phyloP scores from a whole-genome alignment of 1,140 invertebrate species.

The Listronotus oregonensis region DNA sequence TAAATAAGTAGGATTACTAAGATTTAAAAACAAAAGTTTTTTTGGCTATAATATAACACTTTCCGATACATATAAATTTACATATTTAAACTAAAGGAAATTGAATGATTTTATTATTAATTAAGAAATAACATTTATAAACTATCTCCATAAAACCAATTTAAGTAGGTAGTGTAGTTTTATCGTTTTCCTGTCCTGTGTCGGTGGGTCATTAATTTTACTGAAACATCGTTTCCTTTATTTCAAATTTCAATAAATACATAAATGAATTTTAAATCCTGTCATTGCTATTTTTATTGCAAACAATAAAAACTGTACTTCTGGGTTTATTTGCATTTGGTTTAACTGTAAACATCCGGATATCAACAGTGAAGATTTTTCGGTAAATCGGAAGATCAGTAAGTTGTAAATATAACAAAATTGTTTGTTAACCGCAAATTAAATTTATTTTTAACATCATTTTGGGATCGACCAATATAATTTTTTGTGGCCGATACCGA shows the following conservation, averaged over 20 bases:
- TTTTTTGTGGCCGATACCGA: too few relatives aligned
- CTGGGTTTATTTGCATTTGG: conserved; percentile 29
- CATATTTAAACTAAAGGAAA: too few relatives aligned
- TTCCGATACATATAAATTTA: too few relatives aligned
- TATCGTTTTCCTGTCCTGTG: conserved; percentile 16
- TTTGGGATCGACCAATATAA: too few relatives aligned
- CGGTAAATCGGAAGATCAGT: background rate
- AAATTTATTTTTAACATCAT: too few relatives aligned
- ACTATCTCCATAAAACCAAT: background rate
- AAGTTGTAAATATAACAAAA: conserved; percentile 11
- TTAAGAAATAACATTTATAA: too few relatives aligned
- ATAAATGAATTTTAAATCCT: conserved; percentile 19
- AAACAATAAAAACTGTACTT: conserved; percentile 14
- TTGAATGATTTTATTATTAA: too few relatives aligned
- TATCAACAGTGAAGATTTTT: background rate
- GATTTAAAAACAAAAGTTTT: too few relatives aligned
- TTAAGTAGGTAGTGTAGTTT: conserved; percentile 12
- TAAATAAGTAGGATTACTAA: too few relatives aligned
- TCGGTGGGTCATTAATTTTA: conserved; percentile 4
- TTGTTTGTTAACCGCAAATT: background rate
- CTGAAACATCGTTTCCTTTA: background rate
- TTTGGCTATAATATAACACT: too few relatives aligned
- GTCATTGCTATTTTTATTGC: conserved; percentile 29
- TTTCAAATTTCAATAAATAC: too few relatives aligned
- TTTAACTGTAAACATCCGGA: conserved; percentile 20